These are phyloP conservation scores for Darevskia nairensis DNA, from an alignment of 2,797 vertebrate genomes.

Conservation along the genomic window DNA sequence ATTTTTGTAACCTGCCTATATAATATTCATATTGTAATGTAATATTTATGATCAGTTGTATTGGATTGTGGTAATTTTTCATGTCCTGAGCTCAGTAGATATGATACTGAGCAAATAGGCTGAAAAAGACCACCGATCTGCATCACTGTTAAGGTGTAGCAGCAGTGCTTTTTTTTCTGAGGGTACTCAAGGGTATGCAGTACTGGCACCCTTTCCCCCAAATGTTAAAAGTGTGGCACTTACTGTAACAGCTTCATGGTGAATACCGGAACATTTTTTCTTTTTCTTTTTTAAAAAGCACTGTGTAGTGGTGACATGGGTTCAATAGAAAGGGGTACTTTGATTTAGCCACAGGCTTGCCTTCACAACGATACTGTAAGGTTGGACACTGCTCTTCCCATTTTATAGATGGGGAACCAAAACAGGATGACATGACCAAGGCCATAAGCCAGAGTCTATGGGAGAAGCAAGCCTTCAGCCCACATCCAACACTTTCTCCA, in stretches of 20 bases:
- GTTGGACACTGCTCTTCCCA: not conserved
- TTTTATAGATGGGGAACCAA: not conserved
- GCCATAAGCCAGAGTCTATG: not conserved
- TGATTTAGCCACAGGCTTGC: not conserved
- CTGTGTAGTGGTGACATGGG: no score
- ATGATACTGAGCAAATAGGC: not conserved
- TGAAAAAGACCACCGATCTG: not conserved
- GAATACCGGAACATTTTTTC: no score
- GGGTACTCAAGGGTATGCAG: no score
- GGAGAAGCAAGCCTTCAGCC: not conserved
- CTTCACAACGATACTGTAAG: not conserved
- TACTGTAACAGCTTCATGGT: no score
- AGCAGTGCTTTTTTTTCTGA: no score
- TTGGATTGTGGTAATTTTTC: not conserved
- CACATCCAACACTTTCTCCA: not conserved
- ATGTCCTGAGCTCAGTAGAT: not conserved
- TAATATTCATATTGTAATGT: not conserved
- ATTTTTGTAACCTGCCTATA: no score
- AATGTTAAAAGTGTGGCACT: no score
- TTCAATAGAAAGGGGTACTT: not conserved
- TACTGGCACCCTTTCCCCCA: no score
- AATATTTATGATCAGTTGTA: not conserved
- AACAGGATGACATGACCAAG: not conserved
- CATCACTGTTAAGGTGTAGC: not conserved
- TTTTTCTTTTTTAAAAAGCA: no score